Evolutionary conservation across 2,113 vertebrate genomes (phyloP), one percentile per base, ranked within the genome.

Genomic region (Daubentonia madagascariensis): DNA sequence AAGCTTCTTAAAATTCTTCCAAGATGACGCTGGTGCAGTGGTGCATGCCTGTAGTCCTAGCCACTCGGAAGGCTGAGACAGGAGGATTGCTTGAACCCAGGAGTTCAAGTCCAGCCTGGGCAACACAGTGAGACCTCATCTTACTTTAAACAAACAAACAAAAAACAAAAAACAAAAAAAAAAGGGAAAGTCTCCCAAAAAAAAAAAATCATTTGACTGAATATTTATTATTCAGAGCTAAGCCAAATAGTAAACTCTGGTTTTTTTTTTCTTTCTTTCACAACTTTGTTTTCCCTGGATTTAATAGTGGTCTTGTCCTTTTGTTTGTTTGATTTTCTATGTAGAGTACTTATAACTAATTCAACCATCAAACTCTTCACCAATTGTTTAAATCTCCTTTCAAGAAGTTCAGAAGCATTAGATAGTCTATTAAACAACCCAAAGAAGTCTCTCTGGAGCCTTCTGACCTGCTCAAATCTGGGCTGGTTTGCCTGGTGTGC

Each of bases 221-320:
- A 85, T 75, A 94, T 45, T 68, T 63, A 92, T 76, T 91, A 85
- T 89, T 94, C 48, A 85, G 57, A 92, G 28, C 54, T 83, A 95
- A 25, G 6, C 32, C 28, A 89, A 97, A 80, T 4, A 59, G 52
- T 75, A 85, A 96, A 91, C 12, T 92, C 61, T 83, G 14, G 52
- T 63, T 76, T 90, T 85, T 43, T 75, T 32, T 48, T 9, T 30
- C 17, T 78, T 93, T 76, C 87, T 83, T 96, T 92, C 37, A 48
- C 50, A 96, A 68, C 17, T 68, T 94, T 79, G 57, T 92, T 89
- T 88, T 61, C 79, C 45, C 48, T 67, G 14, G 48, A 91, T 40
- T 87, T 84, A 96, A 84, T 50, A 95, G 54, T 1, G 61, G n/a
- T 95, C 81, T 92, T 94, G 25, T 90, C 75, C 23, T 61, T 92